Base-by-base conservation (phyloP, 2,113 vertebrate genomes). In the Chitala chitala region DNA sequence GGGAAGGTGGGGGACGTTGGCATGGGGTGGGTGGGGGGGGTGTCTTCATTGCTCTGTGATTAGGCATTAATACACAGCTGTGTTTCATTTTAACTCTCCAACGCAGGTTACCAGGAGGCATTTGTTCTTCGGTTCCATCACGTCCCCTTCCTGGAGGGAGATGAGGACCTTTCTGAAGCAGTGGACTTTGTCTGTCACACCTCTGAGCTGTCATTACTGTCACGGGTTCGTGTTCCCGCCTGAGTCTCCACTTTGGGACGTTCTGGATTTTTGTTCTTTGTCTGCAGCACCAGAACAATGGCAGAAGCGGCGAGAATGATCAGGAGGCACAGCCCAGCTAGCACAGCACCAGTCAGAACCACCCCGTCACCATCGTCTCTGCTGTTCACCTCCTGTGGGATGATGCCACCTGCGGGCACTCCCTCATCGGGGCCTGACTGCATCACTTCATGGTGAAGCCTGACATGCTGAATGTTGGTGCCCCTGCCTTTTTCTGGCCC, bases 391-490 rank as follows among this genome's bases (percentile, higher is more conserved):
- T 93, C 92, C 1, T 74, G 81, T 9, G 94, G 92, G 4, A 90
- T 63, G 72, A 86, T 0, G 0, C 91, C 89, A 1, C 63, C 87
- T 5, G 82, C 73, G 1, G 80, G 79, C 12, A 83, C 80, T 68
- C 82, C 85, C 59, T 80, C 87, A 0, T 72, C 86, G 15, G 86
- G 84, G 8, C 54, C 75, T 68, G 81, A 88, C 63, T 68, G 87
- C 82, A 82, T 89, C 78, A 68, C 64, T 76, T 63, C 77, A 75
- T 84, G 91, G 74, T 95, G 92, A 77, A 98, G 86, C 0, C 90
- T 82, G 9, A 98, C 88, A 75, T 98, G 96, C 68, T 94, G 91
- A 75, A 98, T 96, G 82, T 97, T 98, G 1, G 96, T 98, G 54
- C 96, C 96, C 0, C 94, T 89, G 78, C 78, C 92, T 78, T 89